These are phyloP conservation scores for Trematomus bernacchii DNA, from an alignment of 2,797 vertebrate genomes.

Conservation along the genomic window DNA sequence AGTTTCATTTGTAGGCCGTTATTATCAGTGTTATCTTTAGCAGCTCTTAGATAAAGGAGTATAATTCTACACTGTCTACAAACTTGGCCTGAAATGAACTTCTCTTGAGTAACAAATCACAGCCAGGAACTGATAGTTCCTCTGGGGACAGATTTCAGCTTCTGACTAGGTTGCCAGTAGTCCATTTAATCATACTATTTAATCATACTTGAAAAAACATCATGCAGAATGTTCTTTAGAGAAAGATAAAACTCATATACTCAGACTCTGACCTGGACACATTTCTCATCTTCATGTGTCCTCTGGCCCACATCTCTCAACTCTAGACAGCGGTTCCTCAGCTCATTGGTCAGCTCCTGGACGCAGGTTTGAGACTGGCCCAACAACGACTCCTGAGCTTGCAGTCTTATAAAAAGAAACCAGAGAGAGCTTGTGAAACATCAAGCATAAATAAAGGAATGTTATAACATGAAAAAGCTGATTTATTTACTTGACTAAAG, in stretches of 20 bases:
- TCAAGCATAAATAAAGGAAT: neutral
- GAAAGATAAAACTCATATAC: neutral
- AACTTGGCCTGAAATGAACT: neutral
- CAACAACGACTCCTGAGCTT: slow-evolving; percentile 75
- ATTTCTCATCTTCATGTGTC: slow-evolving; percentile 76
- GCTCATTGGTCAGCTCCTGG: slow-evolving; percentile 85
- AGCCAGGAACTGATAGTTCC: neutral
- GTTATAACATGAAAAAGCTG: neutral
- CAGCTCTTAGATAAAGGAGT: neutral
- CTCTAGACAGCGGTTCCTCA: slow-evolving; percentile 85
- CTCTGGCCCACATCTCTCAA: slow-evolving; percentile 75
- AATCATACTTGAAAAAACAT: neutral
- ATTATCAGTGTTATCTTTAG: neutral
- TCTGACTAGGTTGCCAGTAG: neutral
- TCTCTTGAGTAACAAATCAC: neutral
- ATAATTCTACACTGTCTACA: neutral
- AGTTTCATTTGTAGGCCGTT: neutral
- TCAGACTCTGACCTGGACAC: slow-evolving; percentile 74
- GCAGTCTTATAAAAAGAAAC: slow-evolving; percentile 67
- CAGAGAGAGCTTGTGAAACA: neutral
- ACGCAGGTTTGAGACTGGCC: slow-evolving; percentile 83
- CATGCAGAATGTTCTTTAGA: neutral
- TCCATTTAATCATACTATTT: neutral
- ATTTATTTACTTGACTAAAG: neutral
- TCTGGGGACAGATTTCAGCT: neutral